phyloP scores from a whole-genome alignment of 2,797 vertebrate species.

The Rhabdomys pumilio region DNA sequence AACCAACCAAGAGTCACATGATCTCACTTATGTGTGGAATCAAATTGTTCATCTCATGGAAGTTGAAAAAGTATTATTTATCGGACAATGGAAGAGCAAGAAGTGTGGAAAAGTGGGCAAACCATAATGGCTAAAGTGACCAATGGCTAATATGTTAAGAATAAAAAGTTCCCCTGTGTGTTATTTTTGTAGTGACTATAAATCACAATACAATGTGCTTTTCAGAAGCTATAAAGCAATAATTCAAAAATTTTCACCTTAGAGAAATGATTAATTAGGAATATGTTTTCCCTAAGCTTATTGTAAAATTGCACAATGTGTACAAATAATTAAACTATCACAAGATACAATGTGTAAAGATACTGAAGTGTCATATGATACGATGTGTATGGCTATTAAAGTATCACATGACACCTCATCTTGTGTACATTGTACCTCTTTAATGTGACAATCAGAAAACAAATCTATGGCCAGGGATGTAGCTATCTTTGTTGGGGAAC shows the following conservation, averaged over 20 bases:
- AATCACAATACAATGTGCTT: neutral
- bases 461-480: neutral
- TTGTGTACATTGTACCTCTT: no score
- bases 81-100: neutral
- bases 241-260: neutral
- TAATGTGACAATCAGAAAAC: neutral
- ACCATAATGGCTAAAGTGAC: neutral
- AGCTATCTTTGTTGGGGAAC: neutral
- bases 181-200: neutral
- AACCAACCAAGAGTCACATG: neutral
- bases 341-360: neutral
- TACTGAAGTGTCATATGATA: neutral
- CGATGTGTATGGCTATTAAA: neutral
- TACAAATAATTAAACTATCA: neutral
- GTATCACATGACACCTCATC: no score
- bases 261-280: neutral
- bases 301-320: neutral
- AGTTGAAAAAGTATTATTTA: neutral
- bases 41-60: neutral
- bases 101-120: rapidly evolving
- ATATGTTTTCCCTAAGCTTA: neutral
- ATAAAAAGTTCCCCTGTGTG: neutral
- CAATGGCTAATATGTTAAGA: neutral
- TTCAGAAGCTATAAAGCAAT: neutral
- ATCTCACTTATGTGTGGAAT: neutral